Evolutionary conservation across 2,797 vertebrate species (phyloP), one percentile per base, ranked within the genome.

Genomic region (Leontopithecus rosalia): DNA sequence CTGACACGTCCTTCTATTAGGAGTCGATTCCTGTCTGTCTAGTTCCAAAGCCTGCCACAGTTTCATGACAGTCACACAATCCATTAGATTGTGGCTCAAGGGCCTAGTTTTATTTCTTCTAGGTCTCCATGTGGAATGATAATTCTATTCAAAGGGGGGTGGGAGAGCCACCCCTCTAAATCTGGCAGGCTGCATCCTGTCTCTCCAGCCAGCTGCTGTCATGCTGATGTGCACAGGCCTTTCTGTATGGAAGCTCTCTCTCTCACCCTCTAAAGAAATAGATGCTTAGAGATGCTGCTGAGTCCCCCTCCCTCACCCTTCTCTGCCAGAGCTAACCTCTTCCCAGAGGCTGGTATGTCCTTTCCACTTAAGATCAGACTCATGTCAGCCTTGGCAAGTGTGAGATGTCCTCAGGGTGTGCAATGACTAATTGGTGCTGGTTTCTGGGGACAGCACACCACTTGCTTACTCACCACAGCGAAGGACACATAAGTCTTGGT

Each of bases 401-500:
- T 64, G 58, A 20, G 22, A 58, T 43, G 19, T 97, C 80, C 79
- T 97, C 73, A 92, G 80, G 89, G 67, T 84, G 22, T 1, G 90
- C 17, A 22, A 36, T 96, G 95, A 96, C 77, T 88, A 90, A 97
- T 67, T 28, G n/a, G 77, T 2, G 9, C 88, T 94, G 36, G 90
- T 98, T 96, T 96, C 97, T 89, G 90, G 87, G 86, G 97, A 94
- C 41, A 90, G 48, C 0, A 36, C 1, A 52, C 94, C 95, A 97
- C 97, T 94, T 96, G 96, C 81, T 90, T 88, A 88, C 94, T 92
- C 64, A 80, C 96, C 81, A 79, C 30, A 83, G 75, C 72, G 97
- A 98, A 98, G 91, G 58, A 79, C 97, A 98, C 96, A 87, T 97
- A 97, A 98, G 52, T 95, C 95, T 97, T 97, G 96, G 98, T 98